These are phyloP conservation scores for Leptura quadrifasciata DNA, from an alignment of 2,888 invertebrate genomes.

Conservation along the genomic window DNA sequence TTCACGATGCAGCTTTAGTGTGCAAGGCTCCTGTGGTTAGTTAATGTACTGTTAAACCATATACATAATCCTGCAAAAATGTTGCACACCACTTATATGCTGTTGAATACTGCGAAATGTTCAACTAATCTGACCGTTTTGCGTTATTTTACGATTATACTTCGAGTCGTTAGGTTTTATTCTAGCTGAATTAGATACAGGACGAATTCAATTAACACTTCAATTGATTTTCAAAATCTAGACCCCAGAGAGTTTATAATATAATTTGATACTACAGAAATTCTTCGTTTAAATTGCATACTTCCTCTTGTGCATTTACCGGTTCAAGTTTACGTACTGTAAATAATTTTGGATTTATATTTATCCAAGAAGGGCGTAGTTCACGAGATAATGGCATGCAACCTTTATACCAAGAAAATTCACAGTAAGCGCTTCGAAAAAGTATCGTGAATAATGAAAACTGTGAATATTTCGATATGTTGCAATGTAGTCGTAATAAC, in stretches of 20 bases:
- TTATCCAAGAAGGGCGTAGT: too few species aligned
- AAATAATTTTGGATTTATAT: too few species aligned
- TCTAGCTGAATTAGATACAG: slow-evolving; percentile 6
- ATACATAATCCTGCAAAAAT: slow-evolving; percentile 61
- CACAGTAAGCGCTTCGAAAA: too few species aligned
- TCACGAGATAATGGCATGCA: too few species aligned
- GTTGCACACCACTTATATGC: slow-evolving; percentile 40
- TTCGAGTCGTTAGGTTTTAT: slow-evolving; percentile 7
- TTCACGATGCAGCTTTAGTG: slow-evolving; percentile 34
- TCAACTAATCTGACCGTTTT: slow-evolving; percentile 12
- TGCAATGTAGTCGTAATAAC: too few species aligned
- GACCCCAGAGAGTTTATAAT: not conserved
- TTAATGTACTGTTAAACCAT: slow-evolving; percentile 64
- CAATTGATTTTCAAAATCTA: not conserved
- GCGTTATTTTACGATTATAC: slow-evolving; percentile 4
- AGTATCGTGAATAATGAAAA: too few species aligned
- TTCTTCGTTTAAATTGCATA: not conserved
- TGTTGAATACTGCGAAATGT: slow-evolving; percentile 8
- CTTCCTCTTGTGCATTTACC: too few species aligned
- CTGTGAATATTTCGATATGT: too few species aligned
- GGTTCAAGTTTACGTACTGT: too few species aligned
- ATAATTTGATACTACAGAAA: not conserved
- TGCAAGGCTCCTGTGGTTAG: slow-evolving; percentile 56
- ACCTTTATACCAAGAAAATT: too few species aligned
- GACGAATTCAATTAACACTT: not conserved